Evolutionary conservation across 2,113 vertebrate genomes (phyloP).

Genomic region (Scartelaos histophorus): DNA sequence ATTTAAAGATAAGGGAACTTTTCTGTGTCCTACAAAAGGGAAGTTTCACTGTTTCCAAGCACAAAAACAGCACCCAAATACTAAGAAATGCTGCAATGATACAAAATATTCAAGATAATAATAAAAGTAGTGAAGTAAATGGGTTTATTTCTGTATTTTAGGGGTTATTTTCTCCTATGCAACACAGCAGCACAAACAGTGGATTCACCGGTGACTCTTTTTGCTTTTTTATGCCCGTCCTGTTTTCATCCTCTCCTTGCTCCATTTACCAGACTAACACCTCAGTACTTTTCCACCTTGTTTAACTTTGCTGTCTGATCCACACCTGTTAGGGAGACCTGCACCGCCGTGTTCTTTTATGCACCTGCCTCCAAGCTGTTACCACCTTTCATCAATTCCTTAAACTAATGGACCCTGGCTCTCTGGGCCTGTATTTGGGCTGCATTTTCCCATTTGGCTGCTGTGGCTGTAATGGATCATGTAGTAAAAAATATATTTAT

Average conservation of each 20-base stretch:
- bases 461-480: neutral
- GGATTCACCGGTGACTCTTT: neutral
- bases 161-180: too few relatives aligned
- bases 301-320: constrained; percentile 6
- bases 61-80: too few relatives aligned
- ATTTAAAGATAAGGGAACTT: too few relatives aligned
- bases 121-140: too few relatives aligned
- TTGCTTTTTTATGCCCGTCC: neutral
- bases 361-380: constrained; percentile 10
- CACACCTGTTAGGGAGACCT: neutral
- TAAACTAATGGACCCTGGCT: constrained; percentile 10
- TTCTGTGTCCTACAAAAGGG: too few relatives aligned
- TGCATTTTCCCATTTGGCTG: neutral
- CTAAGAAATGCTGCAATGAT: too few relatives aligned
- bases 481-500: neutral
- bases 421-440: neutral
- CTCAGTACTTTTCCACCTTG: constrained; percentile 12
- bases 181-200: too few relatives aligned
- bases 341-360: neutral
- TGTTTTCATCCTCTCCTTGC: neutral
- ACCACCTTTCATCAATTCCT: constrained; percentile 4
- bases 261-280: neutral
- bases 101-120: too few relatives aligned
- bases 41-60: too few relatives aligned
- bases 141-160: too few relatives aligned